Base-by-base conservation (phyloP, 2,113 vertebrate species). In the Daphoenositta chrysoptera region DNA sequence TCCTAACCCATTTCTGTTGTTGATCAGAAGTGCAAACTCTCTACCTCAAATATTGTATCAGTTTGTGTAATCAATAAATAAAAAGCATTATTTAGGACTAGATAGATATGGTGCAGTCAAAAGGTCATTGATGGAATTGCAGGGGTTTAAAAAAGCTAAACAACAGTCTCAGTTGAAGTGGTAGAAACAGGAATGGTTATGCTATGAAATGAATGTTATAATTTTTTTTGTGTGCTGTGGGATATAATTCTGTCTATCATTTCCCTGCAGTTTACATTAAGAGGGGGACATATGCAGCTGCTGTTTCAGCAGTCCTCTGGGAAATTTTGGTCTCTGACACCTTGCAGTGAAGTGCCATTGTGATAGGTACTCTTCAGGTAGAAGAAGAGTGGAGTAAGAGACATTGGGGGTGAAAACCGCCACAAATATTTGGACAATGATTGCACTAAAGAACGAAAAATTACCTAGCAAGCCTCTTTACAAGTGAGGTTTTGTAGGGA, bases 371-470 rank as follows among this genome's bases (percentile, higher is more conserved):
- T 39, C 30, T 19, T 57, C 5, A 8, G 27, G 39, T 6, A 21
- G 37, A 8, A 11, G 6, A 40, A 45, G 30, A 31, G 7, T 18
- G 18, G 21, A 45, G 47, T 15, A 4, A 18, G 77, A 71, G 30
- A 19, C 3, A 6, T 0, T 2, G 3, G 3, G 5, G 2, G 5
- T 28, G 15, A 13, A 78, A 71, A 39, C 0, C 9, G 5, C 23
- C 31, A 27, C 35, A 56, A 81, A 70, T 47, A 26, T 45, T 58
- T 69, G 14, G 12, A 26, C 10, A 57, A 26, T 33, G 7, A 31
- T 13, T 50, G 21, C 3, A 14, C 5, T 35, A 6, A 40, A 82
- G 22, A 44, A 8, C 7, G 5, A 18, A 4, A 20, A 80, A 35
- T 48, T 73, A 15, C 39, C 22, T 45, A 64, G 26, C 11, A 72